Evolutionary conservation across 2,113 vertebrate species (phyloP), one percentile per base, ranked within the genome.

Genomic region (Athene noctua): DNA sequence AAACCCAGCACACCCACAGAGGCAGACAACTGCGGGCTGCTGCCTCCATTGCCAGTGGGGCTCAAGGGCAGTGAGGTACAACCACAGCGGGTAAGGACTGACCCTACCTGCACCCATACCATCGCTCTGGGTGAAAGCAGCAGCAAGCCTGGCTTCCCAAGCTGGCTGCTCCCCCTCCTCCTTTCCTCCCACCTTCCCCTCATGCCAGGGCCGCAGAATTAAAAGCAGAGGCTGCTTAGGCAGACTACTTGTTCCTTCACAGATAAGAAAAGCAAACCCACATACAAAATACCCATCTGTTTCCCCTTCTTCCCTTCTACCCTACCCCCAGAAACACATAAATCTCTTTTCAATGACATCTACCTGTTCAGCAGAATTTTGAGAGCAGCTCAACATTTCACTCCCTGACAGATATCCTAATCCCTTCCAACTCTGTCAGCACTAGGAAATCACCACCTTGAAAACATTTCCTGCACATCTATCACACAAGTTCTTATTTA

Each of bases 41-140:
- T 40, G 49, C 44, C 51, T 65, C 70, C 57, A 20, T 40, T 2
- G 0, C 29, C 51, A 12, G 0, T 1, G 4, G 51, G 9, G 16
- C 36, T 51, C 47, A 30, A 67, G n/a, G 34, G 21, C 1, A 0
- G n/a, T 6, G 34, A 75, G 25, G 30, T 40, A 17, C 29, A 21
- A 68, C 21, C 21, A 27, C 51, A 13, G 46, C 1, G 7, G 30
- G 17, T 8, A 13, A 79, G 36, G 42, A 68, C 47, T 21, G 27
- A 19, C 44, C 32, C 74, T 27, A 3, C 13, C 5, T 30, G 57
- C n/a, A 25, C 13, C 62, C 34, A 32, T 3, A 10, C 29, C 57
- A 27, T 3, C 32, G 8, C 36, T 16, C 46, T 22, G 11, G 11
- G 11, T 23, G n/a, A 13, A 11, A 55, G 23, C 18, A 59, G 49